A percentile compares a stretch with the other conserved stretches of the same genome.
Conservation (phyloP, 1,140 invertebrate species). For the Bicyclus anynana region DNA sequence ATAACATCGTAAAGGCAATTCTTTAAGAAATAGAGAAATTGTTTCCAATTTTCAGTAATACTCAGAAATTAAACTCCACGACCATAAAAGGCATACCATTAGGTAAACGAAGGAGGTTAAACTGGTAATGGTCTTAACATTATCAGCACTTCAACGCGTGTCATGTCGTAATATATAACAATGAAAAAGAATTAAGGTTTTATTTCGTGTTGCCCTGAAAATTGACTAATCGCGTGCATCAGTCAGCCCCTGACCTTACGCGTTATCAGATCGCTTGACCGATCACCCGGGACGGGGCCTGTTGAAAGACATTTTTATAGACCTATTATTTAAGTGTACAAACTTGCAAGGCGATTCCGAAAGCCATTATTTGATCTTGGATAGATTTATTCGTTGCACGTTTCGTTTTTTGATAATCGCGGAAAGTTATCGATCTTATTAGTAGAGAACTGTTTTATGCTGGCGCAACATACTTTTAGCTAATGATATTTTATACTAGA, state of each 20-base stretch:
- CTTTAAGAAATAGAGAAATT: too few relatives aligned
- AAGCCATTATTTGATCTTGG: neutral
- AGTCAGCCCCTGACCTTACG: slow-evolving; percentile 31
- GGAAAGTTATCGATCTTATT: neutral
- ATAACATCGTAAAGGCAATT: too few relatives aligned
- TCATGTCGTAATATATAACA: slow-evolving; percentile 25
- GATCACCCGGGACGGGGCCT: slow-evolving; percentile 18
- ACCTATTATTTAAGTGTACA: slow-evolving; percentile 10
- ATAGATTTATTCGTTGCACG: neutral
- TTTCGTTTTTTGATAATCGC: neutral
- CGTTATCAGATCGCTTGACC: slow-evolving; percentile 39
- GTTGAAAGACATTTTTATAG: slow-evolving; percentile 37
- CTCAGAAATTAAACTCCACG: too few relatives aligned
- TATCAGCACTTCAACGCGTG: slow-evolving; percentile 15
- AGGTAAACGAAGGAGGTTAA: too few relatives aligned
- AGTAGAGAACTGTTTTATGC: too few relatives aligned
- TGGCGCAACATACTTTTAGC: too few relatives aligned
- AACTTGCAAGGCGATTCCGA: slow-evolving; percentile 5
- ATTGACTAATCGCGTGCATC: slow-evolving; percentile 45
- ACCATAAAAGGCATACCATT: too few relatives aligned
- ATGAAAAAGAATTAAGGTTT: slow-evolving; percentile 17
- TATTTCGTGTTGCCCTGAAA: slow-evolving; percentile 29
- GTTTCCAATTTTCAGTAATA: too few relatives aligned
- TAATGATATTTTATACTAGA: too few relatives aligned
- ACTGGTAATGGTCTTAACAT: neutral